phyloP scores from a whole-genome alignment of 1,140 invertebrate species.

The Zaprionus ghesquierei region DNA sequence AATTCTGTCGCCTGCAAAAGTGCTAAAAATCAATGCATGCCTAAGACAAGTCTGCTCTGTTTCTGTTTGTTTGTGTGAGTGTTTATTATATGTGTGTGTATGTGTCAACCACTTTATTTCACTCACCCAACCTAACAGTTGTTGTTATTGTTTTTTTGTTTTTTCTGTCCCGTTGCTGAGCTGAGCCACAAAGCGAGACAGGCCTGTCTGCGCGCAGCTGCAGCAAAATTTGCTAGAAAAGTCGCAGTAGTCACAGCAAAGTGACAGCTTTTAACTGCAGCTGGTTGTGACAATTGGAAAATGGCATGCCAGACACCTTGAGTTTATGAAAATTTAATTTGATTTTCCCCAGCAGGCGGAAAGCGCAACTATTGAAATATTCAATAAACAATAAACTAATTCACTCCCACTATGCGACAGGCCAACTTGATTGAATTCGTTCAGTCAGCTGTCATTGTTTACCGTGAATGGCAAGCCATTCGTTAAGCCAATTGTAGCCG shows the following conservation, averaged over 20 bases:
- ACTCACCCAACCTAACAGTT: conserved; percentile 2
- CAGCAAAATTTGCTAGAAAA: conserved; percentile 4
- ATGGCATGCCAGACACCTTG: not conserved
- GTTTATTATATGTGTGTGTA: not conserved
- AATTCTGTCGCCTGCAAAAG: conserved; percentile 3
- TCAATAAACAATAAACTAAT: conserved; percentile 22
- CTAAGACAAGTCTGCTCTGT: not conserved
- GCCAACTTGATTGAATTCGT: not conserved
- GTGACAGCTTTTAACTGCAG: no score
- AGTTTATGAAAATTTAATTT: not conserved
- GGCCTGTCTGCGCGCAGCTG: conserved; percentile 25
- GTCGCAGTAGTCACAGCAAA: not conserved
- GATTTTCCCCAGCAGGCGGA: not conserved
- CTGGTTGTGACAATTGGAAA: not conserved
- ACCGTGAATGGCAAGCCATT: conserved; percentile 7
- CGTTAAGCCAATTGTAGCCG: no score
- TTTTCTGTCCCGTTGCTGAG: not conserved
- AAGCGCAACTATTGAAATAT: not conserved
- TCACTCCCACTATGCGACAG: not conserved
- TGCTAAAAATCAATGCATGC: conserved; percentile 46
- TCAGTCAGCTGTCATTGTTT: not conserved
- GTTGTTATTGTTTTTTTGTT: not conserved
- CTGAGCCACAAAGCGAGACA: conserved; percentile 2
- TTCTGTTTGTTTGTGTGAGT: not conserved
- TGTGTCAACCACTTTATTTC: not conserved